Evolutionary conservation across 2,888 invertebrate species (phyloP).

Genomic region (Drosophila macrospina): DNA sequence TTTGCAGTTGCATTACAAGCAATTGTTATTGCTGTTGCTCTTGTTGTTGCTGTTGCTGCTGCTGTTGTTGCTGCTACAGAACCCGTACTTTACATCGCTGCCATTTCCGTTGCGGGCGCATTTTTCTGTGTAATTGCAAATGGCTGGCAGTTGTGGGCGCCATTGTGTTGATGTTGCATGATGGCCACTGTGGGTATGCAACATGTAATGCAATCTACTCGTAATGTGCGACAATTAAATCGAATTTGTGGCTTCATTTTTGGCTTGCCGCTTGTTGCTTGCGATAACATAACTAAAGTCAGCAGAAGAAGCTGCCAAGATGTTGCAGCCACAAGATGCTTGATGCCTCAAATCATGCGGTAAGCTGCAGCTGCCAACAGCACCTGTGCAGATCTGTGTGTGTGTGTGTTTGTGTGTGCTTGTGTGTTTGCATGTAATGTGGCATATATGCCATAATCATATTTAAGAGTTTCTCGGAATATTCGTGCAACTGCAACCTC

Average conservation of each 20-base stretch:
- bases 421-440: constrained; percentile 12
- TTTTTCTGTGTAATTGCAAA: constrained; percentile 76
- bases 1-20: constrained; percentile 60
- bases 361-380: constrained; percentile 13
- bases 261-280: constrained; percentile 2
- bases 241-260: constrained; percentile 56
- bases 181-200: constrained; percentile 30
- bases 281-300: constrained; percentile 25
- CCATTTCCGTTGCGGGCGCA: constrained; percentile 71
- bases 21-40: constrained; percentile 42
- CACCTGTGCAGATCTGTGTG: not conserved
- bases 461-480: constrained; percentile 76
- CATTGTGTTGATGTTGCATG: constrained; percentile 31
- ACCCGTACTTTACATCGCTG: constrained; percentile 59
- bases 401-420: constrained; percentile 5
- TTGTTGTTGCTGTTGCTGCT: constrained; percentile 36
- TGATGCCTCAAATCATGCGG: constrained; percentile 9
- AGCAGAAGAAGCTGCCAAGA: constrained; percentile 10
- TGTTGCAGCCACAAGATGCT: constrained; percentile 14
- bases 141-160: constrained; percentile 41
- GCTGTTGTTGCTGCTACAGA: constrained; percentile 37
- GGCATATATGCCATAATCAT: constrained; percentile 70
- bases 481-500: constrained; percentile 78
- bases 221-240: constrained; percentile 79
- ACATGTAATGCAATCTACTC: constrained; percentile 42